A percentile compares a stretch with the other conserved stretches of the same genome.
Evolutionary conservation across 1,140 invertebrate species (phyloP).

Genomic region (Bicyclus anynana): DNA sequence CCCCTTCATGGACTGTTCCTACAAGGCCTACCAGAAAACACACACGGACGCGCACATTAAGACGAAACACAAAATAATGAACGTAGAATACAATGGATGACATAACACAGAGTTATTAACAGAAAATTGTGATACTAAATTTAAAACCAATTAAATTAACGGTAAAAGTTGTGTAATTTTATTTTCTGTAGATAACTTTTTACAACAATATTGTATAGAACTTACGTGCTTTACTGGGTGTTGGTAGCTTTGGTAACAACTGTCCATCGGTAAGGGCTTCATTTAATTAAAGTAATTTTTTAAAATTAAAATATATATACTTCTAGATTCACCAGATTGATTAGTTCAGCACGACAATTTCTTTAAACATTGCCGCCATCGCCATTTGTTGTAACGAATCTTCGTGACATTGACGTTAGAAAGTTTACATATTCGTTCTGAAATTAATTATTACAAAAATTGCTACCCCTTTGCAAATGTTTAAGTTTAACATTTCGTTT

Average conservation of each 20-base stretch:
- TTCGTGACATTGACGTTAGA: too few species aligned
- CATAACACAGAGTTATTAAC: slow-evolving; percentile 29
- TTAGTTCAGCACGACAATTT: too few species aligned
- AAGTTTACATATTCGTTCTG: too few species aligned
- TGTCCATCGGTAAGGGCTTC: not conserved
- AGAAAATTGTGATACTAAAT: slow-evolving; percentile 67
- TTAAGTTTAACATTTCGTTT: too few species aligned
- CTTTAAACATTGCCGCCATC: too few species aligned
- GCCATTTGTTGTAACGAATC: too few species aligned
- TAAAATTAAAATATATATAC: not conserved
- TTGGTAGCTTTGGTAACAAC: not conserved
- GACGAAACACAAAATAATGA: slow-evolving; percentile 60
- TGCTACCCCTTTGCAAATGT: too few species aligned
- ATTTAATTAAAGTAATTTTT: not conserved
- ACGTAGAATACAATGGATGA: slow-evolving; percentile 66
- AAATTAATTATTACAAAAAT: too few species aligned
- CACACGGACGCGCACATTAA: slow-evolving; percentile 66
- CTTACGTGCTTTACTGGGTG: not conserved
- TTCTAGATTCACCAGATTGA: too few species aligned
- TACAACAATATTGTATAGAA: not conserved
- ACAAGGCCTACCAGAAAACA: slow-evolving; percentile 75
- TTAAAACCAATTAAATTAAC: slow-evolving; percentile 45
- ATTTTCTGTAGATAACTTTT: slow-evolving; percentile 9
- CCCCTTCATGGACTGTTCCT: slow-evolving; percentile 67
- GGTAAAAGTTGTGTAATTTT: slow-evolving; percentile 23